Conservation (phyloP, 1,140 invertebrate species). For the Drosophila seguyi region DNA sequence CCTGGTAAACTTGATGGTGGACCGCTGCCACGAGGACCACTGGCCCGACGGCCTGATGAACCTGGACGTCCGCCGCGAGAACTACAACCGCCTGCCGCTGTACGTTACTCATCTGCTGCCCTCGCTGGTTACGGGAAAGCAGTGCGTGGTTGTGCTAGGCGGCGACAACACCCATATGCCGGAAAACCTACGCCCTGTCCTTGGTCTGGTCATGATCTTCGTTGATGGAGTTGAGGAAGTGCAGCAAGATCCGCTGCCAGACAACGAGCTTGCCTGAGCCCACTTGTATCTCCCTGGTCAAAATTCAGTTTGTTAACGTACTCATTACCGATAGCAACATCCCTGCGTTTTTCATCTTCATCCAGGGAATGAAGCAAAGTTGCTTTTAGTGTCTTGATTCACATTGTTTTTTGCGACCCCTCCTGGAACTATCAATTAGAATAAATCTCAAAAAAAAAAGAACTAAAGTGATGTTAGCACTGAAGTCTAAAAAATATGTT, state of each 20-base stretch:
- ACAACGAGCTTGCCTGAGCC: constrained; percentile 18
- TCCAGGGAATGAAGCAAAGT: constrained; percentile 5
- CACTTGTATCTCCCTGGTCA: constrained; percentile 3
- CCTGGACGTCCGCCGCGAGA: constrained; percentile 52
- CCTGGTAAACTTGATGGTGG: constrained; percentile 53
- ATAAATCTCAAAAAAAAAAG: background rate
- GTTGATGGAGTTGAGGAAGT: constrained; percentile 59
- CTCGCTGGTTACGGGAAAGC: constrained; percentile 21
- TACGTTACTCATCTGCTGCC: constrained; percentile 54
- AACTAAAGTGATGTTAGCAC: background rate
- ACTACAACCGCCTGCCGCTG: constrained; percentile 27
- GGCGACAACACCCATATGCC: constrained; percentile 67
- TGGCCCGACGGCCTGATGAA: constrained; percentile 61
- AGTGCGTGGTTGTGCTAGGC: constrained; percentile 51
- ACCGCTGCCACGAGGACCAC: constrained; percentile 61
- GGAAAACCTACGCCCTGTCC: constrained; percentile 48
- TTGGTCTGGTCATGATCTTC: constrained; percentile 64
- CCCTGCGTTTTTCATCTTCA: background rate
- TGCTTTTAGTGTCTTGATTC: constrained; percentile 9
- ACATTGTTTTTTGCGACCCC: background rate
- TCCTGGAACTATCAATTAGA: background rate
- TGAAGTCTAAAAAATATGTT: background rate
- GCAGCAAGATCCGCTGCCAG: constrained; percentile 8
- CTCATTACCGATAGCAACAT: background rate
- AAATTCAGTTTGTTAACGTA: constrained; percentile 30